Base-by-base conservation (phyloP, 2,797 vertebrate species). In the Pangasius larnaudii region DNA sequence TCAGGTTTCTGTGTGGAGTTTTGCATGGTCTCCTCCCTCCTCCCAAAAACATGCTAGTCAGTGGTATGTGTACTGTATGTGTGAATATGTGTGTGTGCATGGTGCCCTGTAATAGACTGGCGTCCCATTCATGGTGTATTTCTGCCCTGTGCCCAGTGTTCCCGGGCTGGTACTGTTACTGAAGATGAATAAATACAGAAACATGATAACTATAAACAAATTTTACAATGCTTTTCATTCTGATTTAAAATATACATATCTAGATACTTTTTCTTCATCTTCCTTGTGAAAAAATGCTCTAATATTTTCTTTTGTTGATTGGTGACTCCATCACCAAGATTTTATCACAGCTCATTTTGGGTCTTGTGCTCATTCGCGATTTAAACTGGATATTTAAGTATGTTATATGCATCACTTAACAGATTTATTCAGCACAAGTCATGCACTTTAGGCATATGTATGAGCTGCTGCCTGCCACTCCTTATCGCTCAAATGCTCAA, bases 391-490 rank as follows among this genome's bases (percentile, higher is more conserved):
- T 65, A 18, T 81, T 69, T 33, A 24, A 13, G 39, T 53, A 27
- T 42, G 77, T 81, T 81, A 72, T 65, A 13, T 61, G 58, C 74
- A 80, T 14, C 59, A 63, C 72, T 75, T 51, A 61, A 84, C 84
- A 63, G 46, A 78, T 79, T 84, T 61, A 53, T 78, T 61, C 39
- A 72, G 80, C 9, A 59, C 22, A 72, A 59, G 59, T 53, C 36
- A 33, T 59, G 39, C 79, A 77, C 80, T 61, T 69, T 63, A 59
- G 74, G 51, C 91, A 79, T 78, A 88, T 85, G 59, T 79, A 65
- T 22, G 81, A 89, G 88, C 88, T 91, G 90, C 87, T 91, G 82
- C 75, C 88, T 92, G 89, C 84, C 86, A 69, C 89, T 87, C 75
- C 72, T 90, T 83, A 90, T 87, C 65, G 84, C 83, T 91, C 88